Conservation (phyloP, 1,140 invertebrate species). For the Eueides isabella region DNA sequence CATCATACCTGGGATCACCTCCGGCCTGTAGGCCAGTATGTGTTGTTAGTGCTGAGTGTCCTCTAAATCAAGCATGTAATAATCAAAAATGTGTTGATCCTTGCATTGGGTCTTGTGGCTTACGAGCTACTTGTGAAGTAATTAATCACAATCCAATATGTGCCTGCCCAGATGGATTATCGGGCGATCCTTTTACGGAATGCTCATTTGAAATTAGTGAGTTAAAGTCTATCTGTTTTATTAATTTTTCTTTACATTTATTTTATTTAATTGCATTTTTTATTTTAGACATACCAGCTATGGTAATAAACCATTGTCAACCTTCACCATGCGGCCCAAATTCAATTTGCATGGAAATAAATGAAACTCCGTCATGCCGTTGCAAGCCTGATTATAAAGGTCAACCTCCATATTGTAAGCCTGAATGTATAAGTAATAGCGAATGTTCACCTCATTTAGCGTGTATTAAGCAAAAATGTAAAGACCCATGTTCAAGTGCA, state of each 20-base stretch:
- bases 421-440: slow-evolving; percentile 88
- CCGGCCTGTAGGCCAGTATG: slow-evolving; percentile 92
- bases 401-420: slow-evolving; percentile 88
- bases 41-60: slow-evolving; percentile 88
- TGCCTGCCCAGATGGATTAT: slow-evolving; percentile 81
- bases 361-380: slow-evolving; percentile 84
- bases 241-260: not conserved
- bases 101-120: slow-evolving; percentile 89
- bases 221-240: slow-evolving; percentile 30
- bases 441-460: slow-evolving; percentile 86
- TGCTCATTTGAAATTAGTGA: slow-evolving; percentile 77
- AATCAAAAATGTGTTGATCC: slow-evolving; percentile 91
- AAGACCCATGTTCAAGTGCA: slow-evolving; percentile 86
- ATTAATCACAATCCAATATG: slow-evolving; percentile 88
- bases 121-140: slow-evolving; percentile 88
- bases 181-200: slow-evolving; percentile 85
- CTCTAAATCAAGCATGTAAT: slow-evolving; percentile 88
- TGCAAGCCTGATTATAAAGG: slow-evolving; percentile 89
- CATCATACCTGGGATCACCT: slow-evolving; percentile 88
- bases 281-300: not conserved
- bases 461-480: slow-evolving; percentile 87
- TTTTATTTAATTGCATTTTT: not conserved
- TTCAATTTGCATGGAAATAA: slow-evolving; percentile 87
- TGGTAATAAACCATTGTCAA: slow-evolving; percentile 83
- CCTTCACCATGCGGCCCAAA: slow-evolving; percentile 89